Evolutionary conservation across 2,113 vertebrate species (phyloP).

Genomic region (Balaenoptera acutorostrata): DNA sequence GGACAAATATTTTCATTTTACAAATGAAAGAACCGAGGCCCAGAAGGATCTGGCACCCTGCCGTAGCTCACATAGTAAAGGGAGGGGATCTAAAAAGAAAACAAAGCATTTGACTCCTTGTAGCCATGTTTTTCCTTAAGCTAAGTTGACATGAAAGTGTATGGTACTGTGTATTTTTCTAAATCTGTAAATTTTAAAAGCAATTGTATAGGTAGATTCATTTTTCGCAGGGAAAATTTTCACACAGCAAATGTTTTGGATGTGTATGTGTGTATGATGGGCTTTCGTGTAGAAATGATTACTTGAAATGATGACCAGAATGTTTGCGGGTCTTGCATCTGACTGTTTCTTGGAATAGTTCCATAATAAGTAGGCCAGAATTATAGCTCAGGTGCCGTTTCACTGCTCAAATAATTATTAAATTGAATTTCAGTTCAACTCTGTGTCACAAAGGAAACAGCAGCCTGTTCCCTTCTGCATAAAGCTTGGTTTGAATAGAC

Average conservation of each 20-base stretch:
- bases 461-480: not conserved
- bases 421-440: constrained; percentile 25
- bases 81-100: not conserved
- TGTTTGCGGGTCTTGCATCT: constrained; percentile 15
- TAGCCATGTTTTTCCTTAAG: not conserved
- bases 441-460: constrained; percentile 17
- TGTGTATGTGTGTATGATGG: not conserved
- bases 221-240: not conserved
- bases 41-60: not conserved
- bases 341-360: constrained; percentile 48
- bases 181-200: not conserved
- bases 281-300: constrained; percentile 1
- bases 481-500: constrained; percentile 18
- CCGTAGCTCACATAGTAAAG: not conserved
- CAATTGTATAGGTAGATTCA: not conserved
- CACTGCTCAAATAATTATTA: constrained; percentile 22
- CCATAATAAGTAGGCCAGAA: constrained; percentile 57
- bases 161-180: not conserved
- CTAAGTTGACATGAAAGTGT: not conserved
- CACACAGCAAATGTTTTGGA: not conserved
- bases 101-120: not conserved
- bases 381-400: constrained; percentile 37
- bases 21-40: not conserved
- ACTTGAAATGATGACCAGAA: constrained; percentile 37
- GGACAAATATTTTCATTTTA: constrained; percentile 9